Evolutionary conservation across 2,113 vertebrate species (phyloP).

Genomic region (Coracopsis vasa): DNA sequence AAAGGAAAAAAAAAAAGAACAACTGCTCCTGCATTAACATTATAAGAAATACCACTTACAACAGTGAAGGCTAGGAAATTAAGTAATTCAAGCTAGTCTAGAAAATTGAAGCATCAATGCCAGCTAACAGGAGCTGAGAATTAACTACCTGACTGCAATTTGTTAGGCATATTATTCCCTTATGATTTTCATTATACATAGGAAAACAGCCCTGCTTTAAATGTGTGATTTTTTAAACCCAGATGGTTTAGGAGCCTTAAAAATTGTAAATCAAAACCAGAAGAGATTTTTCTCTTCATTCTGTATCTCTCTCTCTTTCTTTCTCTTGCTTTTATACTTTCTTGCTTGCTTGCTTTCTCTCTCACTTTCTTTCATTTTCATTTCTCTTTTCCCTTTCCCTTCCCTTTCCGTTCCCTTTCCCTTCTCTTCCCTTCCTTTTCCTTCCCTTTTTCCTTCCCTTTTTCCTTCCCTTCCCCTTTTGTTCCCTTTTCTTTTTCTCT

Average conservation of each 20-base stretch:
- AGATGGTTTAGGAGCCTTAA: background rate
- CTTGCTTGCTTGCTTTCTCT: fast-evolving
- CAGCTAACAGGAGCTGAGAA: constrained; percentile 39
- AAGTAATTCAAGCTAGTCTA: constrained; percentile 45
- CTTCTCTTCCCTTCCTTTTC: fast-evolving
- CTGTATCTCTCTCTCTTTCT: fast-evolving
- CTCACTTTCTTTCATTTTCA: fast-evolving
- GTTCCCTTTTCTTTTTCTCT: too few relatives aligned
- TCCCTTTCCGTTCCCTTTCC: fast-evolving
- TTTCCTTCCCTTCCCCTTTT: fast-evolving
- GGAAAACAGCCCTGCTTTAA: background rate
- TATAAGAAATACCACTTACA: background rate
- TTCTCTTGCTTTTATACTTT: fast-evolving
- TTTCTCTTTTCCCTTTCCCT: fast-evolving
- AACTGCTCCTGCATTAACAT: background rate
- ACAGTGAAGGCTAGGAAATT: constrained; percentile 10
- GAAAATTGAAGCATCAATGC: constrained; percentile 46
- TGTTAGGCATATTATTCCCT: constrained; percentile 39
- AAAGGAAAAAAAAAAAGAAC: background rate
- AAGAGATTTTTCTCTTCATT: background rate
- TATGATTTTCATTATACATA: constrained; percentile 21
- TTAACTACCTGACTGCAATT: constrained; percentile 55
- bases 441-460: fast-evolving
- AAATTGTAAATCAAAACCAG: background rate
- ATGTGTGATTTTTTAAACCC: background rate